Percentiles rank a stretch among this genome's conserved stretches.
These are phyloP conservation scores for Tenebrio molitor DNA, from an alignment of 1,140 invertebrate genomes.

Conservation along the genomic window DNA sequence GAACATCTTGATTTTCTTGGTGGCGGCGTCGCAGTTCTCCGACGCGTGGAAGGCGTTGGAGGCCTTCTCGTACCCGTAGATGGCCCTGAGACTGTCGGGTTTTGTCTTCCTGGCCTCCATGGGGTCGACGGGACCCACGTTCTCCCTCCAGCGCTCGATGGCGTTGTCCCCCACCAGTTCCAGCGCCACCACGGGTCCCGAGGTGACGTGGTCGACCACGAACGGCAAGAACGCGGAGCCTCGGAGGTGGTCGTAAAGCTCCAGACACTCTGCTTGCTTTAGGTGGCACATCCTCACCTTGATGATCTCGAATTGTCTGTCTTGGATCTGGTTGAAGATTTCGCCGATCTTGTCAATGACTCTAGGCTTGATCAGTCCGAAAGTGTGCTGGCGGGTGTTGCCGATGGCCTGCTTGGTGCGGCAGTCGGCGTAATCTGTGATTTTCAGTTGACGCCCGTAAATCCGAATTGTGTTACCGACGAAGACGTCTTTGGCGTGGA, in stretches of 20 bases:
- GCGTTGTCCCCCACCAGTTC: slow-evolving; percentile 77
- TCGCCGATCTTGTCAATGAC: slow-evolving; percentile 74
- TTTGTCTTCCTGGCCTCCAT: slow-evolving; percentile 70
- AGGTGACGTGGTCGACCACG: slow-evolving; percentile 72
- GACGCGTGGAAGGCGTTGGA: slow-evolving; percentile 82
- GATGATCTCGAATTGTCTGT: slow-evolving; percentile 67
- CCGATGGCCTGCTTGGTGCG: slow-evolving; percentile 69
- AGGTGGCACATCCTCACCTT: slow-evolving; percentile 76
- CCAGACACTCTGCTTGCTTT: slow-evolving; percentile 69
- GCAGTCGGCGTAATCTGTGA: slow-evolving; percentile 77
- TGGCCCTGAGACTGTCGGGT: slow-evolving; percentile 76
- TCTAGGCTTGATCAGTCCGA: slow-evolving; percentile 77
- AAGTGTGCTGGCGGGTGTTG: slow-evolving; percentile 71
- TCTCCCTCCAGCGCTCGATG: slow-evolving; percentile 71
- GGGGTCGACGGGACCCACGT: slow-evolving; percentile 79
- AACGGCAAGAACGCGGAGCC: slow-evolving; percentile 61
- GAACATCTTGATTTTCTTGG: slow-evolving; percentile 61
- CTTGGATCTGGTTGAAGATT: slow-evolving; percentile 73
- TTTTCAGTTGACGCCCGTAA: slow-evolving; percentile 76
- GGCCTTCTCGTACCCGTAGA: slow-evolving; percentile 81
- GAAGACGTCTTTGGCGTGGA: slow-evolving; percentile 75
- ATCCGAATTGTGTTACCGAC: slow-evolving; percentile 79
- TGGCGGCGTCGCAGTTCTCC: slow-evolving; percentile 70
- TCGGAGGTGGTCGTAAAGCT: slow-evolving; percentile 72
- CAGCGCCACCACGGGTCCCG: slow-evolving; percentile 76